These are phyloP conservation scores for Sinhomidia bicolor DNA, from an alignment of 2,888 invertebrate genomes.

Conservation along the genomic window DNA sequence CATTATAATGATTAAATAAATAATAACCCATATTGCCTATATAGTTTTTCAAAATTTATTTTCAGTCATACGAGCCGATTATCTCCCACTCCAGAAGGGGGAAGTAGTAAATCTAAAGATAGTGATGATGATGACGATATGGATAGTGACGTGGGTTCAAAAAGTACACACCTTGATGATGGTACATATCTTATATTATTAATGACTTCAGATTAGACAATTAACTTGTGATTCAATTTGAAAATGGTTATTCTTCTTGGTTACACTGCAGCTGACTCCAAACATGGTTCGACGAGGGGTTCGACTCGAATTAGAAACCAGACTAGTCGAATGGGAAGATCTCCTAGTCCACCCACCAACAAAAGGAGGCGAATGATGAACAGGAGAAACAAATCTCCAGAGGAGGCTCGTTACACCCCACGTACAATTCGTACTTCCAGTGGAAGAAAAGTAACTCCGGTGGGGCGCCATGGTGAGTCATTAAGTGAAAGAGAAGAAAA, in stretches of 20 bases:
- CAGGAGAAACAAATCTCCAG: slow-evolving; percentile 52
- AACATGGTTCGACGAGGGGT: slow-evolving; percentile 62
- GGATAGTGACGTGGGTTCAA: slow-evolving; percentile 65
- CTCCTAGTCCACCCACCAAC: slow-evolving; percentile 52
- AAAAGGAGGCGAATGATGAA: slow-evolving; percentile 52
- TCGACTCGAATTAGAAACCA: slow-evolving; percentile 61
- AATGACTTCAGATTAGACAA: too few relatives aligned
- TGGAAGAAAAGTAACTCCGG: slow-evolving; percentile 60
- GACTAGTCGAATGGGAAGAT: slow-evolving; percentile 46
- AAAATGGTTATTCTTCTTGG: too few relatives aligned
- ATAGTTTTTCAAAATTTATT: too few relatives aligned
- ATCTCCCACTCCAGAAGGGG: slow-evolving; percentile 60
- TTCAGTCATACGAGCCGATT: slow-evolving; percentile 42
- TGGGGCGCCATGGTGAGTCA: slow-evolving; percentile 25
- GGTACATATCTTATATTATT: slow-evolving; percentile 8
- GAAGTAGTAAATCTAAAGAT: slow-evolving; percentile 65
- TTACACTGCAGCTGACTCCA: slow-evolving; percentile 56
- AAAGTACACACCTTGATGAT: slow-evolving; percentile 63
- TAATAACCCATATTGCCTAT: too few relatives aligned
- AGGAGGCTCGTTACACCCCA: slow-evolving; percentile 43
- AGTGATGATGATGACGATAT: slow-evolving; percentile 64
- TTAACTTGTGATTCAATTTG: too few relatives aligned
- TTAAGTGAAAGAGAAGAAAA: slow-evolving; percentile 38
- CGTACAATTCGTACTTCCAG: slow-evolving; percentile 56
- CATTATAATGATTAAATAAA: too few relatives aligned